phyloP scores from a whole-genome alignment of 2,888 invertebrate genomes.

The Phalangium opilio region DNA sequence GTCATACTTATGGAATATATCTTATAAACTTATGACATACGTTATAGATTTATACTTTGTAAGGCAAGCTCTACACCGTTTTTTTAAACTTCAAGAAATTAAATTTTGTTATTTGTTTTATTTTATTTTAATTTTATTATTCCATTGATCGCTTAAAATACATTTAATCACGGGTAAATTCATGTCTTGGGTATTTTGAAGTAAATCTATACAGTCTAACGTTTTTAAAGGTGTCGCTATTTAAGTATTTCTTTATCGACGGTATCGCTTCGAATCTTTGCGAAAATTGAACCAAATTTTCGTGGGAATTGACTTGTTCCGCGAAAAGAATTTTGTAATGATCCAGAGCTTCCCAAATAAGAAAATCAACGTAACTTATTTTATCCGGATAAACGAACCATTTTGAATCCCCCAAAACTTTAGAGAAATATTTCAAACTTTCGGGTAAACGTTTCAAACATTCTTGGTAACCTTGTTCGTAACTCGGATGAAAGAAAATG shows the following conservation, averaged over 20 bases:
- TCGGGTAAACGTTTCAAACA: conserved; percentile 10
- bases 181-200: no score
- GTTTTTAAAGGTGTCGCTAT: conserved; percentile 23
- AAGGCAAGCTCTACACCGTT: no score
- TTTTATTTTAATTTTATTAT: no score
- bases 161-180: no score
- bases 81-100: no score
- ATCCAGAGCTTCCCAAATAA: conserved; percentile 33
- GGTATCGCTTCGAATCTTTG: conserved; percentile 27
- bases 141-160: no score
- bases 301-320: conserved; percentile 25
- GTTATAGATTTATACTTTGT: no score
- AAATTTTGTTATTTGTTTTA: no score
- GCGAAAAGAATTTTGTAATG: conserved; percentile 28
- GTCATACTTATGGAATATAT: no score
- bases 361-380: conserved; percentile 32
- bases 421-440: conserved; percentile 10
- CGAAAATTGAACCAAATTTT: conserved; percentile 29
- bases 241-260: conserved; percentile 24
- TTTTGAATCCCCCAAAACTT: conserved; percentile 11
- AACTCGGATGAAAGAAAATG: conserved; percentile 28
- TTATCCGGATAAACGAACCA: conserved; percentile 24
- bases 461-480: conserved; percentile 15
- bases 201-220: no score
- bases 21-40: no score